Evolutionary conservation across 2,888 invertebrate species (phyloP).

Genomic region (Tetranychus truncatus): DNA sequence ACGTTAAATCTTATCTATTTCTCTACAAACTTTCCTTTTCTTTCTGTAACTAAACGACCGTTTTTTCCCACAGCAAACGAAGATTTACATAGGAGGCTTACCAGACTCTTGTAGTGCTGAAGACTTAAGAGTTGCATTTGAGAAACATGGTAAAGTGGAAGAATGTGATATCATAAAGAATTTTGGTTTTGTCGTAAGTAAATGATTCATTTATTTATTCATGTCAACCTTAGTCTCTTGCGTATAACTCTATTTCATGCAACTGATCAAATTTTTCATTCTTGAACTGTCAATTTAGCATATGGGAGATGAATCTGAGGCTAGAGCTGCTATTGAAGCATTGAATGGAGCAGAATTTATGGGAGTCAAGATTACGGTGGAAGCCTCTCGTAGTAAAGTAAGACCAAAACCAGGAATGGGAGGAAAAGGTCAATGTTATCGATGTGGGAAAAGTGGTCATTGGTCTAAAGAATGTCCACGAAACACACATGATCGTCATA

Average conservation of each 20-base stretch:
- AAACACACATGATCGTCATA: slow-evolving; percentile 13
- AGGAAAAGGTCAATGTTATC: slow-evolving; percentile 85
- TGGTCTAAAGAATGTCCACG: slow-evolving; percentile 80
- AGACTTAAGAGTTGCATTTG: slow-evolving; percentile 25
- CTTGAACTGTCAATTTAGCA: slow-evolving; percentile 21
- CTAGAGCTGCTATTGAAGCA: slow-evolving; percentile 26
- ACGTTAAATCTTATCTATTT: too few relatives aligned
- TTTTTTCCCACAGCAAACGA: slow-evolving; percentile 16
- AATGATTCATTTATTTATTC: background rate
- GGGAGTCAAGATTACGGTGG: slow-evolving; percentile 27
- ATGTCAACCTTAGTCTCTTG: background rate
- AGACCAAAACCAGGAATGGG: slow-evolving; percentile 91
- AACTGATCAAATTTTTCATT: background rate
- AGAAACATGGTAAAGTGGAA: slow-evolving; percentile 26
- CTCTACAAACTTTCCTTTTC: too few relatives aligned
- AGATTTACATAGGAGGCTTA: slow-evolving; percentile 27
- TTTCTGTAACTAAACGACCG: too few relatives aligned
- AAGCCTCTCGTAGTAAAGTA: slow-evolving; percentile 48
- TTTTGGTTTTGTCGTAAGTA: slow-evolving; percentile 27
- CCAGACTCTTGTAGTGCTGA: slow-evolving; percentile 24
- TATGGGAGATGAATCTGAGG: slow-evolving; percentile 26
- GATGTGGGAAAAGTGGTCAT: slow-evolving; percentile 72
- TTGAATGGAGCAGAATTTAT: slow-evolving; percentile 26
- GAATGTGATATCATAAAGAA: slow-evolving; percentile 28
- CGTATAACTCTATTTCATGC: background rate